phyloP scores from a whole-genome alignment of 2,113 vertebrate genomes.

The Cettia cetti region DNA sequence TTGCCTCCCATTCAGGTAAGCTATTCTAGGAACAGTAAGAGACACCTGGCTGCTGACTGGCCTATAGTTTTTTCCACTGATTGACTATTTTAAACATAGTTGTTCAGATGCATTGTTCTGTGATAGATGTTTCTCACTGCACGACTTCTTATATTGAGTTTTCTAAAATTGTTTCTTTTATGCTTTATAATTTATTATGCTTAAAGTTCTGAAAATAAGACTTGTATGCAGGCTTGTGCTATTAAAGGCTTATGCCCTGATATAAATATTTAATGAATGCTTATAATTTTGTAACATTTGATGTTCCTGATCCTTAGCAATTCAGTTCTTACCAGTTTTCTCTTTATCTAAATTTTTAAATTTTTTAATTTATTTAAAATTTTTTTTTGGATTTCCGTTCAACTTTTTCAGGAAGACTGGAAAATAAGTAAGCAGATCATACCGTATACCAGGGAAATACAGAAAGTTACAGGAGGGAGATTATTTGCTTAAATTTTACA shows the following conservation, averaged over 20 bases:
- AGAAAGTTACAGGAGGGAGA: neutral
- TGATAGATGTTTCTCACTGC: neutral
- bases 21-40: neutral
- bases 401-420: neutral
- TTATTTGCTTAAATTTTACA: neutral
- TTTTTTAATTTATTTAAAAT: too few species aligned
- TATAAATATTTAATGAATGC: constrained; percentile 38
- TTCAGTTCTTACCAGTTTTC: neutral
- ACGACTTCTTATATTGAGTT: neutral
- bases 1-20: neutral
- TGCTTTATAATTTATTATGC: neutral
- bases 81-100: neutral
- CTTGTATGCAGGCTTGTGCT: neutral
- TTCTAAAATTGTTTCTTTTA: constrained; percentile 3
- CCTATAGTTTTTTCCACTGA: neutral
- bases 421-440: neutral
- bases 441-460: neutral
- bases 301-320: neutral
- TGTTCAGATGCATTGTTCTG: neutral
- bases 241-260: constrained; percentile 10
- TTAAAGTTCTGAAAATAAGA: neutral
- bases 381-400: neutral
- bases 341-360: neutral
- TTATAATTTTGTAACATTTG: neutral
- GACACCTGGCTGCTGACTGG: neutral